Percentiles rank a stretch among this genome's conserved stretches.
These are phyloP conservation scores for Stomatorhinus walkeri DNA, from an alignment of 2,797 vertebrate genomes.

Conservation along the genomic window DNA sequence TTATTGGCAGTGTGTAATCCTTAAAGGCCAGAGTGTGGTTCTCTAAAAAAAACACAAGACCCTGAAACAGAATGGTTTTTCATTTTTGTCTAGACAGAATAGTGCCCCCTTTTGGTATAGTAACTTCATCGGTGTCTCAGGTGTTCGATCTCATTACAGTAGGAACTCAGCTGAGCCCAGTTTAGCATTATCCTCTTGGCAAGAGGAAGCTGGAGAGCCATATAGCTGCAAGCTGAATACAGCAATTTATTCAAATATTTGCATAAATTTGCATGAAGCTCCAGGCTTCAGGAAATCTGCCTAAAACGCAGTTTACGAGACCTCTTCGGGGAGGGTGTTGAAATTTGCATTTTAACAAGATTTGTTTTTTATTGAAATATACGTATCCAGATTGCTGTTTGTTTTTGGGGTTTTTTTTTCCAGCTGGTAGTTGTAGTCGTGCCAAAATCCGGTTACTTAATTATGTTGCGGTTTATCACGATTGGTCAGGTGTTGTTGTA, in stretches of 20 bases:
- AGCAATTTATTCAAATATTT: slow-evolving; percentile 13
- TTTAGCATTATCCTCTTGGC: not conserved
- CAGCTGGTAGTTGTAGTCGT: not conserved
- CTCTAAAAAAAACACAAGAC: not conserved
- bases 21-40: not conserved
- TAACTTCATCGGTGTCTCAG: not conserved
- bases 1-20: not conserved
- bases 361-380: slow-evolving; percentile 9
- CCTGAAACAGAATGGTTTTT: not conserved
- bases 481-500: not conserved
- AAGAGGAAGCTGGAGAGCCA: slow-evolving; percentile 1
- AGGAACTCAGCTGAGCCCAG: not conserved
- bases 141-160: slow-evolving; percentile 4
- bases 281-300: slow-evolving; percentile 7
- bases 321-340: not conserved
- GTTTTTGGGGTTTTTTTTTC: not conserved
- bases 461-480: not conserved
- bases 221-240: slow-evolving; percentile 14
- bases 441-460: slow-evolving; percentile 3
- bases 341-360: slow-evolving; percentile 4
- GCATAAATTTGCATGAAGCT: slow-evolving; percentile 19
- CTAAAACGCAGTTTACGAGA: slow-evolving; percentile 8
- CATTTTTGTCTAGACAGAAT: not conserved
- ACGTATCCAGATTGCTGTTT: not conserved
- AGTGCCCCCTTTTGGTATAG: not conserved